Base-by-base conservation (phyloP, 2,888 invertebrate genomes). In the Euplexia lucipara region DNA sequence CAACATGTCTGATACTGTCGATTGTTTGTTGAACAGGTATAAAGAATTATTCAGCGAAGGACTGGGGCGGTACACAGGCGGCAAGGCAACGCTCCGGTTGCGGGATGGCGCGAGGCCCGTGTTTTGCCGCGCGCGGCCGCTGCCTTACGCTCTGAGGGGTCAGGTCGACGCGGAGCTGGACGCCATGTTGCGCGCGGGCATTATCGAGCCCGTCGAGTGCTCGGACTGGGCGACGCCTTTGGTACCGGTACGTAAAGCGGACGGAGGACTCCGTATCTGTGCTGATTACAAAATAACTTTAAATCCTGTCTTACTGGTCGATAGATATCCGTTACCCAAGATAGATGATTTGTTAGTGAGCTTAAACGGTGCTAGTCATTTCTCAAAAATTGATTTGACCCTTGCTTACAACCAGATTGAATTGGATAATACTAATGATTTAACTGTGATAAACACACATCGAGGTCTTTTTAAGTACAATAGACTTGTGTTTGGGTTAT, bases 91-190 rank as follows among this genome's bases (percentile, higher is more conserved):
- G 3, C 48, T 48, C 8, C 32, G 18, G 18, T 18, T 48, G 34
- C 48, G 41, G 22, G 58, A 20, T n/a, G 59, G 49, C 7, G 49
- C 48, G 8, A 41, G n/a, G 1, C 59, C 49, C 1, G 59, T 59
- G 32, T 49, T 7, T 12, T 42, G 34, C 14, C 18, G 49, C 12
- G 32, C 41, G 8, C 41, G 49, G 49, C 49, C 42, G 42, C 12
- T 49, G 49, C 59, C 59, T 41, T 59, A 49, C 32, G 49, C 42
- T 30, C 47, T 54, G 53, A 39, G 22, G 39, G 52, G 34, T 10
- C 39, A 44, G 12, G 48, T 48, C 10, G 61, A 53, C n/a, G 47
- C 62, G 12, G 62, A 54, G 34, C 30, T 54, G 39, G 30, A 37
- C 4, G 53, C 47, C 4, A 49, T 32, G 32, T 18, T 32, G 48